Base-by-base conservation (phyloP, 2,888 invertebrate genomes). In the Drosophila rubida region DNA sequence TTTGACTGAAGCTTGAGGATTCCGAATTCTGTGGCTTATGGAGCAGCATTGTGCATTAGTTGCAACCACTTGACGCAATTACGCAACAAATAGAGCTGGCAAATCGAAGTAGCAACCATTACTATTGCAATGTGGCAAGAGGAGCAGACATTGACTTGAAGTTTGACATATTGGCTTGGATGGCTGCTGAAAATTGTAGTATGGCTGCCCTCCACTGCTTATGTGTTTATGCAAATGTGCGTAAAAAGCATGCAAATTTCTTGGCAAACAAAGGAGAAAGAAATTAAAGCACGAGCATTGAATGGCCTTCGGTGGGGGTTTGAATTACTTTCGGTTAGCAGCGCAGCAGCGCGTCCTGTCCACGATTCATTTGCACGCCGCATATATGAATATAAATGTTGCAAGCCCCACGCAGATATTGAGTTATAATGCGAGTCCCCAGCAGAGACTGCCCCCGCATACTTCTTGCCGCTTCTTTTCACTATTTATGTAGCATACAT, bases 341-440 rank as follows among this genome's bases (percentile, higher is more conserved):
- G 75, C 83, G 19, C 80, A 70, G 69, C 49, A 68, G 75, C 77
- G 81, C 67, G 63, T 53, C 30, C 53, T 57, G 79, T 50, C 72
- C 71, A 85, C 72, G 80, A 83, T 69, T 82, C 80, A 76, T 86
- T 80, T 83, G 75, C 73, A 83, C 83, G 68, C 86, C 78, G 88
- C 80, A 84, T 84, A 84, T 71, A 84, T 84, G 86, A 84, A 84
- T 84, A 87, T 79, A 87, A 84, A 87, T 84, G 78, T 64, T 63
- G 87, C 84, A 80, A 63, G 64, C 85, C 82, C 61, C 80, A 70
- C 70, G 69, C 86, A 73, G 76, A 70, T 87, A 82, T 87, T 82
- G 87, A 82, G 87, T 71, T 79, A 71, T 85, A 82, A 87, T 87
- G 76, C 65, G 60, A 58, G 32, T 35, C 35, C 35, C 35, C 7